Conservation (phyloP, 2,888 invertebrate genomes). For the Sialis fuliginosa region DNA sequence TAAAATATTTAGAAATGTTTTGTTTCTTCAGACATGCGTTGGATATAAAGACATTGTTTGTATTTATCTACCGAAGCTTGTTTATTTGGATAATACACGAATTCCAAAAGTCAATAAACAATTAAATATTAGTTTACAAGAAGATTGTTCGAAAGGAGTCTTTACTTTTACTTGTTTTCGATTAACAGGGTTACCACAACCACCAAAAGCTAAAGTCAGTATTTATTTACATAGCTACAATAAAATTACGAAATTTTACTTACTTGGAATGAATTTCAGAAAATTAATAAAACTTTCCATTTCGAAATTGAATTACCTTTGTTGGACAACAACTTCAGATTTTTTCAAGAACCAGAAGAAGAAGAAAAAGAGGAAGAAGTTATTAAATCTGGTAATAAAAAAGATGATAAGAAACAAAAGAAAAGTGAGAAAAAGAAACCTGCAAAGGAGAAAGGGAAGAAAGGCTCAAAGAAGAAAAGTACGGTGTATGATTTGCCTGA, state of each 20-base stretch:
- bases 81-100: conserved; percentile 32
- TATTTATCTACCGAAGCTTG: conserved; percentile 23
- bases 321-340: conserved; percentile 27
- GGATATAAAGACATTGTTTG: conserved; percentile 29
- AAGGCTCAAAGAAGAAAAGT: conserved; percentile 7
- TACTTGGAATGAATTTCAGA: too few relatives aligned
- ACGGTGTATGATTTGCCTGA: conserved; percentile 14
- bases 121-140: conserved; percentile 9
- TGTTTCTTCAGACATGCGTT: conserved; percentile 24
- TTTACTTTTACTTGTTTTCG: conserved; percentile 31
- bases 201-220: conserved; percentile 23
- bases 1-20: not conserved
- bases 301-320: conserved; percentile 35
- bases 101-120: conserved; percentile 20
- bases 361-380: conserved; percentile 9
- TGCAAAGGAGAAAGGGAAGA: conserved; percentile 4
- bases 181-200: conserved; percentile 32
- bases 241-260: conserved; percentile 18
- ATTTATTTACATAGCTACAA: conserved; percentile 20
- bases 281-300: conserved; percentile 24
- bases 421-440: conserved; percentile 6
- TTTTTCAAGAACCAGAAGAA: conserved; percentile 20
- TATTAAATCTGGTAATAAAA: conserved; percentile 7
- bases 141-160: conserved; percentile 24
- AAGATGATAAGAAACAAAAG: conserved; percentile 19